Evolutionary conservation across 2,113 vertebrate genomes (phyloP).

Genomic region (Nansenia antarctica): DNA sequence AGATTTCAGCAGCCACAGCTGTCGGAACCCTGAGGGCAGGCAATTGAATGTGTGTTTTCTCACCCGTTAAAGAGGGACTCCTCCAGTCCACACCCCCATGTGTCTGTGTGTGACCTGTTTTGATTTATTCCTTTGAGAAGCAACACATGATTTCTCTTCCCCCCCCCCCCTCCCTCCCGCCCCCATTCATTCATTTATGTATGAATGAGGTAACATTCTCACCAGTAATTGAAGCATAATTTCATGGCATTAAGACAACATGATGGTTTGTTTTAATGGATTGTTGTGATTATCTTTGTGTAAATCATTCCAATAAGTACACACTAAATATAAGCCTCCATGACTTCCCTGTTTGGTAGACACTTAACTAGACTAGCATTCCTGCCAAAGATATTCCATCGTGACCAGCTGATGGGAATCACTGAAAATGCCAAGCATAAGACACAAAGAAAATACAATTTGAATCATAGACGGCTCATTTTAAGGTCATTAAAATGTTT

Average conservation of each 20-base stretch:
- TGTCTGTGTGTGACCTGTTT: constrained; percentile 39
- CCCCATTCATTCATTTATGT: constrained; percentile 31
- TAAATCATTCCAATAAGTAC: background rate
- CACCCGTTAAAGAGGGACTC: background rate
- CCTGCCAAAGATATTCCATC: background rate
- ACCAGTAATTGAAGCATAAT: constrained; percentile 45
- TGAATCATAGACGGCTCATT: constrained; percentile 37
- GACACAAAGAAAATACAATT: background rate
- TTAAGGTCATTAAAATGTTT: constrained; percentile 19
- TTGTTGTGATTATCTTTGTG: constrained; percentile 40
- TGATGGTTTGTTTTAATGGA: constrained; percentile 59
- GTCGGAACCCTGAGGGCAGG: background rate
- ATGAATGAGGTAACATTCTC: constrained; percentile 63
- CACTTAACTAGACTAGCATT: background rate
- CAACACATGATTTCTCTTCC: background rate
- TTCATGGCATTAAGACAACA: constrained; percentile 62
- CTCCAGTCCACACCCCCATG: background rate
- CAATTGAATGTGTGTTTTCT: background rate
- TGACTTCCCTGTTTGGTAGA: constrained; percentile 40
- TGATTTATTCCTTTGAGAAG: background rate
- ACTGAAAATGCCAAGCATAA: background rate
- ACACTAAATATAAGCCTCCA: background rate
- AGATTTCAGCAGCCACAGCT: background rate
- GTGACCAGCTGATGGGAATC: background rate
- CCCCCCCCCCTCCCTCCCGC: background rate